Evolutionary conservation across 2,888 invertebrate species (phyloP).

Genomic region (Mythimna albipuncta): DNA sequence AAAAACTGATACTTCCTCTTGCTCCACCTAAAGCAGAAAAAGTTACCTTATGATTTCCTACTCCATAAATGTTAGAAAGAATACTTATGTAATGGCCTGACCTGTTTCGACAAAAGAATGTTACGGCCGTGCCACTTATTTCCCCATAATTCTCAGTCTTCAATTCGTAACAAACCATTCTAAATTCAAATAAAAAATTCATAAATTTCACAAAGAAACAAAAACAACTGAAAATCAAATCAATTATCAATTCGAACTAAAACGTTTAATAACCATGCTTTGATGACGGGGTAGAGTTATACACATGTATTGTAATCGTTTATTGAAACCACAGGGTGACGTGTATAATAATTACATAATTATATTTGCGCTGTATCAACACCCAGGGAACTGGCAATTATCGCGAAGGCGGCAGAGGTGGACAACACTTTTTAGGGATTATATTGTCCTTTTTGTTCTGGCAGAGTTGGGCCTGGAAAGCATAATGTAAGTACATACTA

Average conservation of each 20-base stretch:
- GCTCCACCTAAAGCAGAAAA: too few relatives aligned
- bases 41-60: too few relatives aligned
- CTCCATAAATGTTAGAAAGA: too few relatives aligned
- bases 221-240: constrained; percentile 32
- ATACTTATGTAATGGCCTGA: too few relatives aligned
- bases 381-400: constrained; percentile 68
- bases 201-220: not conserved
- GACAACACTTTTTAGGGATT: constrained; percentile 47
- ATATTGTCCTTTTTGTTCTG: too few relatives aligned
- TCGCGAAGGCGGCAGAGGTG: constrained; percentile 56
- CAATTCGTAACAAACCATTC: not conserved
- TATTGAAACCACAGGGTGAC: constrained; percentile 56
- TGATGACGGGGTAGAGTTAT: constrained; percentile 45
- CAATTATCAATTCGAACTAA: constrained; percentile 36
- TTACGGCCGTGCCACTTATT: too few relatives aligned
- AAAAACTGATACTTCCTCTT: too few relatives aligned
- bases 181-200: not conserved
- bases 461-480: too few relatives aligned
- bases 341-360: constrained; percentile 77
- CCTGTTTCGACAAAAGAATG: too few relatives aligned
- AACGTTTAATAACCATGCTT: constrained; percentile 13
- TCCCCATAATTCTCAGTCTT: not conserved
- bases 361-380: constrained; percentile 71
- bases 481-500: too few relatives aligned
- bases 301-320: constrained; percentile 50